Percentiles rank a stretch among this genome's conserved stretches.
Conservation (phyloP, 2,113 vertebrate species). For the Nanorana parkeri region DNA sequence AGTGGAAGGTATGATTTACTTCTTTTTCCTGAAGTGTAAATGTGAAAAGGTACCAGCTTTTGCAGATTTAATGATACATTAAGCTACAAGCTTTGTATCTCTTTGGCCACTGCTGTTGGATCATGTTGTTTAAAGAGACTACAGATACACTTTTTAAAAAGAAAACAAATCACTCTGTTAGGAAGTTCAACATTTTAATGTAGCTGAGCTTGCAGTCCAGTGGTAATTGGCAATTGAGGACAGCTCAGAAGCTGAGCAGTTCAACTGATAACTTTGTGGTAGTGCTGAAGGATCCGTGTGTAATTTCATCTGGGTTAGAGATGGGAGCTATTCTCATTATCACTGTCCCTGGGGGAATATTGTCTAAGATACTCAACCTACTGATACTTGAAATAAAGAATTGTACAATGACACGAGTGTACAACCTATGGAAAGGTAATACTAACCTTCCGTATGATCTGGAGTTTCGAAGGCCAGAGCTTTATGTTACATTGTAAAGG, state of each 20-base stretch:
- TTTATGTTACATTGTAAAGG: constrained; percentile 54
- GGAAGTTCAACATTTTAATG: not conserved
- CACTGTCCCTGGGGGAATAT: constrained; percentile 34
- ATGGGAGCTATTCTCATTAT: constrained; percentile 55
- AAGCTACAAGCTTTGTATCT: not conserved
- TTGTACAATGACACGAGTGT: constrained; percentile 39
- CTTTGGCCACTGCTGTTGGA: not conserved
- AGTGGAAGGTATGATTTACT: constrained; percentile 33
- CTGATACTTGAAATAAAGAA: constrained; percentile 50
- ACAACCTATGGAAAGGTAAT: constrained; percentile 44
- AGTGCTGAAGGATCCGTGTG: constrained; percentile 22
- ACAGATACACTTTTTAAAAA: constrained; percentile 22
- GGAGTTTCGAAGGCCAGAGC: constrained; percentile 8
- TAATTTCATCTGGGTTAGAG: constrained; percentile 55
- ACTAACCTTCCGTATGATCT: constrained; percentile 20
- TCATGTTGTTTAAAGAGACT: not conserved
- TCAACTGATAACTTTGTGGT: constrained; percentile 49
- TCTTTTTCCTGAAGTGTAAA: constrained; percentile 18
- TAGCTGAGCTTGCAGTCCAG: constrained; percentile 22
- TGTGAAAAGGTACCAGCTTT: constrained; percentile 18
- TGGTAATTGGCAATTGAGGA: constrained; percentile 2
- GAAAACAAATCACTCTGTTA: not conserved
- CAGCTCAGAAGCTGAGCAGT: constrained; percentile 7
- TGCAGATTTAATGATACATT: constrained; percentile 47
- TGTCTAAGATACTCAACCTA: constrained; percentile 51